A percentile compares a stretch with the other conserved stretches of the same genome.
phyloP scores from a whole-genome alignment of 1,140 invertebrate genomes.

The Aculops lycopersici region DNA sequence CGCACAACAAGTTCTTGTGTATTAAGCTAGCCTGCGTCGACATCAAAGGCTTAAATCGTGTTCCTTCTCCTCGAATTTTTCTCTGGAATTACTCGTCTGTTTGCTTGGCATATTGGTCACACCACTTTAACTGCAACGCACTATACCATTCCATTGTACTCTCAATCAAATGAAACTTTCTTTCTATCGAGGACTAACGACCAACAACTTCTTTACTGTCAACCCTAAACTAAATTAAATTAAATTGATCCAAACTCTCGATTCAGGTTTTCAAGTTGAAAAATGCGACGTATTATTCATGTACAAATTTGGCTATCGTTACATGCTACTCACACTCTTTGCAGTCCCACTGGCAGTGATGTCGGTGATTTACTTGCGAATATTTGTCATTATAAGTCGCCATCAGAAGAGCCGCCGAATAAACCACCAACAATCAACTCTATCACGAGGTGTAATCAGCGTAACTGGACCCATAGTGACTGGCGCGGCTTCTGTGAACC shows the following conservation, averaged over 20 bases:
- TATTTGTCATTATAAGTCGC: constrained; percentile 21
- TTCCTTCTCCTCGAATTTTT: no score
- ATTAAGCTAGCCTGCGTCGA: no score
- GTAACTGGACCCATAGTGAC: no score
- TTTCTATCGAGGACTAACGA: not conserved
- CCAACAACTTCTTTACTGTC: not conserved
- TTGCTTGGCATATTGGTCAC: not conserved
- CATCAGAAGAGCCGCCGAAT: constrained; percentile 21
- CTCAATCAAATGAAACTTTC: not conserved
- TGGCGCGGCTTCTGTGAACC: no score
- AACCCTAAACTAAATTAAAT: not conserved
- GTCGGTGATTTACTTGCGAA: constrained; percentile 24
- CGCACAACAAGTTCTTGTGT: no score
- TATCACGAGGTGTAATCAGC: no score
- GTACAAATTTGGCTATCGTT: constrained; percentile 3
- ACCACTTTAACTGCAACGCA: not conserved
- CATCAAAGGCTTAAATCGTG: no score
- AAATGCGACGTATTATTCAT: constrained; percentile 6
- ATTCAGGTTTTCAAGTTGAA: constrained; percentile 5
- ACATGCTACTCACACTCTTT: constrained; percentile 11
- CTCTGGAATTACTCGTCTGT: not conserved
- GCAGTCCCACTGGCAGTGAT: constrained; percentile 21
- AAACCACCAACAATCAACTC: no score
- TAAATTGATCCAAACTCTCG: not conserved
- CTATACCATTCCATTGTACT: not conserved